These are phyloP conservation scores for Xiphias gladius DNA, from an alignment of 2,113 vertebrate species.

Conservation along the genomic window DNA sequence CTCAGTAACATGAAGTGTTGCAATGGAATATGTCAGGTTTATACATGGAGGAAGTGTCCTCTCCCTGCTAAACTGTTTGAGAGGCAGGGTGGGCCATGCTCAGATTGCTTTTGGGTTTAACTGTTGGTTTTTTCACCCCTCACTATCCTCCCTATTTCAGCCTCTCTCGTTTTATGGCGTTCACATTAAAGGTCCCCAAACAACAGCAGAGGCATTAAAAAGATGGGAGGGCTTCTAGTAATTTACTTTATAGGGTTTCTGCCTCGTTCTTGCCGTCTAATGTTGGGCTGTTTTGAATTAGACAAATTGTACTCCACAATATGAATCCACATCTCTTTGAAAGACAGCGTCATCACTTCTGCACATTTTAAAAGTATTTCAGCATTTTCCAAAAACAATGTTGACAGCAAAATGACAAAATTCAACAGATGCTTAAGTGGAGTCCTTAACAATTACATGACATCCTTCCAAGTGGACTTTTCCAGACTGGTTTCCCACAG, in stretches of 20 bases:
- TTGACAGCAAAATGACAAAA: constrained; percentile 33
- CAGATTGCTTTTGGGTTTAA: constrained; percentile 48
- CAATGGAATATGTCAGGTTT: constrained; percentile 29
- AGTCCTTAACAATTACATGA: constrained; percentile 29
- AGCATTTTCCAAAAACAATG: constrained; percentile 1
- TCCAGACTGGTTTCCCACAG: constrained; percentile 72
- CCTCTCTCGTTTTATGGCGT: constrained; percentile 69
- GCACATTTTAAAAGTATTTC: constrained; percentile 6
- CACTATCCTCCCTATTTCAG: constrained; percentile 42
- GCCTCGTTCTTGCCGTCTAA: constrained; percentile 60
- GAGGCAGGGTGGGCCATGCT: constrained; percentile 51
- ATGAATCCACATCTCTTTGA: constrained; percentile 13
- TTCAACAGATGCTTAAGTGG: constrained; percentile 38
- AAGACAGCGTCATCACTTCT: constrained; percentile 3
- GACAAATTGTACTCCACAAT: background rate
- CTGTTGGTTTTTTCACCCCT: constrained; percentile 45
- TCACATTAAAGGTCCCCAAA: constrained; percentile 76
- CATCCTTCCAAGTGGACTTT: constrained; percentile 55
- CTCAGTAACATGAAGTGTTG: constrained; percentile 10
- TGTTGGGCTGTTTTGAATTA: constrained; percentile 61
- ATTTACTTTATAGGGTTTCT: constrained; percentile 76
- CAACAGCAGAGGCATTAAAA: constrained; percentile 74
- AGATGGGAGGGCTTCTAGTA: constrained; percentile 63
- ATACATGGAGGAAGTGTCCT: constrained; percentile 43
- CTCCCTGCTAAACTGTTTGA: constrained; percentile 43